Percentiles rank a stretch among this genome's conserved stretches.
Conservation (phyloP, 2,113 vertebrate genomes). For the Oryzias celebensis region DNA sequence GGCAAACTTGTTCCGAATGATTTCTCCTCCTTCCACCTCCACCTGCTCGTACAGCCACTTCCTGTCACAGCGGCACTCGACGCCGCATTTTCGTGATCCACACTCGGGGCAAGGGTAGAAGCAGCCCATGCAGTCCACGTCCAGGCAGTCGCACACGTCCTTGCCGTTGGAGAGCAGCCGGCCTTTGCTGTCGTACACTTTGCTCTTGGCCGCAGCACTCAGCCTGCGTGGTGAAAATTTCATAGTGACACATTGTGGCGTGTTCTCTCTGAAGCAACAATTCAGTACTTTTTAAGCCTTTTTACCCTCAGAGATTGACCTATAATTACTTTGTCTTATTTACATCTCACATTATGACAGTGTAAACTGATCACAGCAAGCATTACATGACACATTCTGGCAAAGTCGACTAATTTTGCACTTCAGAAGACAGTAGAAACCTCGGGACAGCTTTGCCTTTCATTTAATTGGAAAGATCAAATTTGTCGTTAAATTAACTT, state of each 20-base stretch:
- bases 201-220: constrained; percentile 83
- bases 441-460: constrained; percentile 24
- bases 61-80: constrained; percentile 93
- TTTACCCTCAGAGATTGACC: background rate
- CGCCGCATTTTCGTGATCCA: constrained; percentile 89
- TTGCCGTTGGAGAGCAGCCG: constrained; percentile 86
- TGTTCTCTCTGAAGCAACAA: background rate
- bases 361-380: constrained; percentile 3
- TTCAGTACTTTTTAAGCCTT: background rate
- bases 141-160: constrained; percentile 95
- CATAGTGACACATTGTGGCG: constrained; percentile 3
- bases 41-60: constrained; percentile 99
- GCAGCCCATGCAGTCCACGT: constrained; percentile 92
- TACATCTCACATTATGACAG: constrained; percentile 4
- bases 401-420: constrained; percentile 15
- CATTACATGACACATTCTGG: background rate
- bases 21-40: constrained; percentile 94
- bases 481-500: constrained; percentile 4
- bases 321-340: constrained; percentile 16
- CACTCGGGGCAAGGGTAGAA: constrained; percentile 94
- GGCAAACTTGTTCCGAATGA: constrained; percentile 90
- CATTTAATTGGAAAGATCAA: constrained; percentile 10
- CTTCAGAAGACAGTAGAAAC: background rate
- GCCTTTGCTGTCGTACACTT: constrained; percentile 91
- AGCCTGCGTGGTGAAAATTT: constrained; percentile 75